Conservation (phyloP, 2,888 invertebrate species). For the Drosophila emarginata region DNA sequence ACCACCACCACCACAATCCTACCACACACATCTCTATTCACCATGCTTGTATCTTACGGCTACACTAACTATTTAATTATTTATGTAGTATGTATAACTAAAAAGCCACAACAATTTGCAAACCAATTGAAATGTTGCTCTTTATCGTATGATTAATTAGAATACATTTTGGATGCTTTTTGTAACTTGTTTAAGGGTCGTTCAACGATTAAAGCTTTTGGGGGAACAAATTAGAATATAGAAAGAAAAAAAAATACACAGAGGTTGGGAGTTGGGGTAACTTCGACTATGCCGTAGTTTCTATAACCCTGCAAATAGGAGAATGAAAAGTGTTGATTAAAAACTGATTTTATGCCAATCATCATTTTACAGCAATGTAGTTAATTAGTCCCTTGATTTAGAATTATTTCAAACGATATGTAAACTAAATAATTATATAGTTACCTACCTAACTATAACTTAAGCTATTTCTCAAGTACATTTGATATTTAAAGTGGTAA, state of each 20-base stretch:
- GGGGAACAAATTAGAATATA: conserved; percentile 40
- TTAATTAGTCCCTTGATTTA: too few species aligned
- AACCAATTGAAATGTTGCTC: conserved; percentile 47
- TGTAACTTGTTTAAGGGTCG: conserved; percentile 65
- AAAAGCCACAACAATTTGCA: conserved; percentile 73
- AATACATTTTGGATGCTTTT: conserved; percentile 33
- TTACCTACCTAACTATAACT: too few species aligned
- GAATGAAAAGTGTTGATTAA: background rate
- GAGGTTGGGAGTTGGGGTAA: background rate
- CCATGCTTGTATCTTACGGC: conserved; percentile 43
- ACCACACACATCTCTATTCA: conserved; percentile 27
- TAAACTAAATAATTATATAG: too few species aligned
- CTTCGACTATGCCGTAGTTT: background rate
- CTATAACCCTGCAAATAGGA: background rate
- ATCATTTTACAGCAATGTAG: too few species aligned
- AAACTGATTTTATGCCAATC: background rate
- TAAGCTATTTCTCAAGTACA: too few species aligned
- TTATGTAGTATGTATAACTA: conserved; percentile 36
- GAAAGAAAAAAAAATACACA: background rate
- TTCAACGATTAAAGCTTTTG: conserved; percentile 80
- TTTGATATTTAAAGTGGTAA: too few species aligned
- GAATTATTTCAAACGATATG: too few species aligned
- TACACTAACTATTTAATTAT: conserved; percentile 61
- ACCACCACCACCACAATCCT: conserved; percentile 1
- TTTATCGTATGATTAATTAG: conserved; percentile 6